A percentile compares a stretch with the other conserved stretches of the same genome.
Evolutionary conservation across 2,888 invertebrate species (phyloP).

Genomic region (Agrochola litura): DNA sequence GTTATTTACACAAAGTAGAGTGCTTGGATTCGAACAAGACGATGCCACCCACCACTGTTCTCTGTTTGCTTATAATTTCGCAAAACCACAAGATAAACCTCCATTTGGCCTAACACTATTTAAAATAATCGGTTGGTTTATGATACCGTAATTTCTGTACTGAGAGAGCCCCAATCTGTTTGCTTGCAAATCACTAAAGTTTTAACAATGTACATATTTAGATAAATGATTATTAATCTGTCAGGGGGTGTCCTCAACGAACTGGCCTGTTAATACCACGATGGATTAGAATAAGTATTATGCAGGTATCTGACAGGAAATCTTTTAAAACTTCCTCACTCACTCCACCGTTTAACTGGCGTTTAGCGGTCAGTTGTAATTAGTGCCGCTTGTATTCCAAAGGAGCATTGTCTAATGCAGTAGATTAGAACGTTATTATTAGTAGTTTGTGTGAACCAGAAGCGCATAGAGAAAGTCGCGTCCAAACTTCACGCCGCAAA

Average conservation of each 20-base stretch:
- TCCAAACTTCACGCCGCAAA: conserved; percentile 78
- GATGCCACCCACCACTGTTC: no score
- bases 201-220: conserved; percentile 61
- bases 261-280: conserved; percentile 36
- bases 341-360: conserved; percentile 31
- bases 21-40: no score
- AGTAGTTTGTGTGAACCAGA: conserved; percentile 66
- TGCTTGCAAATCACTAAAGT: conserved; percentile 63
- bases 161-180: conserved; percentile 51
- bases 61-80: conserved; percentile 31
- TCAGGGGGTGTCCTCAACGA: conserved; percentile 50
- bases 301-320: conserved; percentile 30
- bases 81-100: conserved; percentile 32
- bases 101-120: conserved; percentile 43
- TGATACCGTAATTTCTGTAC: conserved; percentile 50
- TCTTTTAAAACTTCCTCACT: conserved; percentile 47
- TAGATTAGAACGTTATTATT: conserved; percentile 70
- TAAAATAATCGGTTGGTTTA: conserved; percentile 52
- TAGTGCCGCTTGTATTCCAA: conserved; percentile 45
- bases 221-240: conserved; percentile 64
- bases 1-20: no score
- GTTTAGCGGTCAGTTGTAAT: conserved; percentile 48
- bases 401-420: conserved; percentile 50
- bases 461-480: conserved; percentile 72
- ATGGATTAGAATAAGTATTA: conserved; percentile 23